Conservation (phyloP, 2,797 vertebrate genomes). For the Silurus aristotelis region DNA sequence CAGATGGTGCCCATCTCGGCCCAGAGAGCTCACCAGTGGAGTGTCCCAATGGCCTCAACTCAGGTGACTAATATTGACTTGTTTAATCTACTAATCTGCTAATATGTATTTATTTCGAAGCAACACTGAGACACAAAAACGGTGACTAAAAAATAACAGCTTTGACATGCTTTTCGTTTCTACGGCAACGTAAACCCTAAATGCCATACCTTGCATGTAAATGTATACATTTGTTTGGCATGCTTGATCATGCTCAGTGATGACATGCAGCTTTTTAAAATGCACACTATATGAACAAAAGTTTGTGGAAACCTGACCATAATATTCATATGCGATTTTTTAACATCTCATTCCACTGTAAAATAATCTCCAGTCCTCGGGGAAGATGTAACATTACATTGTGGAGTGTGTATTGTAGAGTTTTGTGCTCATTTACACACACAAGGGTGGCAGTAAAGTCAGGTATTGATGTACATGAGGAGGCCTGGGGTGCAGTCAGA, state of each 20-base stretch:
- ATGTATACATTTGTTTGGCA: not conserved
- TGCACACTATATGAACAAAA: not conserved
- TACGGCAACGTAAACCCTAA: not conserved
- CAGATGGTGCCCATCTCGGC: constrained; percentile 69
- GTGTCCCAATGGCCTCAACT: constrained; percentile 1
- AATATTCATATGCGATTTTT: no score
- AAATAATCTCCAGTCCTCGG: no score
- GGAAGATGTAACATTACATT: no score
- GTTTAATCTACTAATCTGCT: not conserved
- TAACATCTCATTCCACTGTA: no score
- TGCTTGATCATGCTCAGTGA: not conserved
- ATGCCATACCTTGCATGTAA: constrained; percentile 3
- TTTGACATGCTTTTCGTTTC: constrained; percentile 2
- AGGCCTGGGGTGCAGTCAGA: no score
- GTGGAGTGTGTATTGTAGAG: no score
- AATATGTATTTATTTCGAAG: not conserved
- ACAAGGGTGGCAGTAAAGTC: no score
- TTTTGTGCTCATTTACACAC: no score
- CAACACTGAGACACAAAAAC: not conserved
- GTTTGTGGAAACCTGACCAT: no score
- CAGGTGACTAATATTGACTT: constrained; percentile 50
- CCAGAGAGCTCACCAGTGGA: constrained; percentile 41
- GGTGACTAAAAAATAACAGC: not conserved
- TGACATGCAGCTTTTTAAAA: not conserved
- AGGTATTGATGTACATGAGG: no score